Base-by-base conservation (phyloP, 2,797 vertebrate genomes). In the Paramormyrops hopkinsi region DNA sequence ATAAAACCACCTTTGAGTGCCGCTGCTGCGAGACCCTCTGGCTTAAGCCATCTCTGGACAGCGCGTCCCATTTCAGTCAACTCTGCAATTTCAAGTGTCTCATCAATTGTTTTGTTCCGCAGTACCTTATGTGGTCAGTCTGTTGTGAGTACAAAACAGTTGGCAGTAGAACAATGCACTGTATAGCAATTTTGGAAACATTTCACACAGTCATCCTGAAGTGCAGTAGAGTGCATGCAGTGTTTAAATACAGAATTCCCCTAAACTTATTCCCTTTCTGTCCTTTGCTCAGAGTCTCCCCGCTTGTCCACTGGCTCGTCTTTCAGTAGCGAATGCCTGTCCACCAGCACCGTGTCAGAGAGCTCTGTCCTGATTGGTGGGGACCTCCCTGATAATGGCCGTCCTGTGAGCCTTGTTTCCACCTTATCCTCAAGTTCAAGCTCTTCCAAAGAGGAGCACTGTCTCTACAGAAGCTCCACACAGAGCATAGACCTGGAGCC, bases 271-370 rank as follows among this genome's bases (percentile, higher is more conserved):
- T 19, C 22, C 48, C 33, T n/a, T 19, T 48, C 76, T 29, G 33
- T 88, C 33, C 19, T 33, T 48, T 54, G 25, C 53, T 25, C 91
- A 96, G 96, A 95, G 90, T 93, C 14, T 0, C 90, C 93, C 69
- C 93, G 94, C 92, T 93, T 95, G 87, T 95, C 90, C 0, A 91
- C 11, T 0, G 91, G 94, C 92, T 94, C 88, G 41, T 0, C 93
- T 50, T 88, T 94, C 87, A 94, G 95, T 94, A 95, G 96, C 91
- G 97, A 96, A 73, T 94, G 93, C 12, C 94, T 96, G 92, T 95
- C 95, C 0, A 95, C 91, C 0, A 92, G 93, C 73, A 93, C 94
- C 2, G 89, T 93, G 82, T 94, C 94, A 0, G 92, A 95, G 88
- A 90, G 95, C 89, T 94, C 95, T 0, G 89, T 94, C 9, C 91